Evolutionary conservation across 2,113 vertebrate genomes (phyloP).

Genomic region (Chiloscyllium plagiosum): DNA sequence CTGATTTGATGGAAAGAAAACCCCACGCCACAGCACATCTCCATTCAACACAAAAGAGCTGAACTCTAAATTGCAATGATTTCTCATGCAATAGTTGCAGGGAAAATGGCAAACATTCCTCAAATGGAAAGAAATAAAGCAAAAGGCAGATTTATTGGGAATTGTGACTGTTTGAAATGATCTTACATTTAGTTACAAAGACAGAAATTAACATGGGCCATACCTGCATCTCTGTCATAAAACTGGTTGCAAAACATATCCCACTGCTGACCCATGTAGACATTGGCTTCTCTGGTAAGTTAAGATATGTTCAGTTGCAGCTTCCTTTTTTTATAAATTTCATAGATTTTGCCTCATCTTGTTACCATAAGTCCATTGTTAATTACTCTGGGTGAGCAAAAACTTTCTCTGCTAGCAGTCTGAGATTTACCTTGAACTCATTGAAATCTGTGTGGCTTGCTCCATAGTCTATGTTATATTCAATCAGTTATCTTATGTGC

Average conservation of each 20-base stretch:
- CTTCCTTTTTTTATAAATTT: too few species aligned
- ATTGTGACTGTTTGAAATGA: too few species aligned
- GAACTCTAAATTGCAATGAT: neutral
- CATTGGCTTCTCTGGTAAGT: too few species aligned
- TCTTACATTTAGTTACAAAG: neutral
- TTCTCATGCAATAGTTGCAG: neutral
- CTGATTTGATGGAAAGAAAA: neutral
- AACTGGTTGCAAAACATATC: neutral
- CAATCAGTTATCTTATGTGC: neutral
- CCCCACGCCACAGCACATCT: neutral
- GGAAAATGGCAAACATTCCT: neutral
- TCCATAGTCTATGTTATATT: too few species aligned
- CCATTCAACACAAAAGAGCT: neutral
- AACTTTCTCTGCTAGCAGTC: too few species aligned
- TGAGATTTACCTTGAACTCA: too few species aligned
- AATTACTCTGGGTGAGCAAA: too few species aligned
- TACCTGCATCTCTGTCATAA: neutral
- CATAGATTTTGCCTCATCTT: too few species aligned
- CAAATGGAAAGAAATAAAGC: neutral
- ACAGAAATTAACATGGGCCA: neutral
- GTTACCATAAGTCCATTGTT: too few species aligned
- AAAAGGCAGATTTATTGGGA: neutral
- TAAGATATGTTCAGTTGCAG: neutral
- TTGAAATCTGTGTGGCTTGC: too few species aligned
- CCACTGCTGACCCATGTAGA: neutral